Evolutionary conservation across 2,888 invertebrate species (phyloP), one percentile per base, ranked within the genome.

Genomic region (Hydropsyche betteni): DNA sequence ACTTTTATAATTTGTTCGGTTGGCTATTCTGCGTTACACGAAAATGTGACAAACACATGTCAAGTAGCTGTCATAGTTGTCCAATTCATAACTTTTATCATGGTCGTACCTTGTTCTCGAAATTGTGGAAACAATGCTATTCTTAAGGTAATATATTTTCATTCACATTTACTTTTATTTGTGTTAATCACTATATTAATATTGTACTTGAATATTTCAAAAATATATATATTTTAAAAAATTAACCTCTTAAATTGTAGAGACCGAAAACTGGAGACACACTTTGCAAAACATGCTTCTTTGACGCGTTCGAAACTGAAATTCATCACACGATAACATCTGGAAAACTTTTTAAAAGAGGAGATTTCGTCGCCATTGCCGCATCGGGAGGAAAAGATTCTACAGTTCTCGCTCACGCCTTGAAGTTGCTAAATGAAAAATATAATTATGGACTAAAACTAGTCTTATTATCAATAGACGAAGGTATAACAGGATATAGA

Each of bases 381-480:
- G 98, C 98, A 0, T 96, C 95, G 52, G 96, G 96, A 44, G 96
- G 96, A 38, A 96, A 96, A 87, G 99, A 99, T 85, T 99, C 99
- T 0, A 99, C 99, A 2, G 99, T 99, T 14, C 87, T 99, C 74
- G 99, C 99, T 0, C 94, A 98, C 83, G 91, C 97, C 36, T 84
- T 99, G 81, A 98, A 98, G 86, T 87, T 93, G 2, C 87, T 99
- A 10, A 99, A 99, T 84, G 91, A 96, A 81, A 90, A 93, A 69
- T 92, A 98, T 84, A 87, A 94, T 79, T 99, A 99, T 86, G 96
- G 95, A 0, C 86, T 99, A 12, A 91, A 98, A 75, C 87, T 99
- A 53, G 90, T 95, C 80, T 87, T 99, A 38, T 87, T 99, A 53
- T 99, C 99, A 0, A 97, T 99, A 80, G 99, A 99, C 84, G 99